Percentiles rank a stretch among this genome's conserved stretches.
These are phyloP conservation scores for Sterrhoptilus dennistouni DNA, from an alignment of 2,113 vertebrate genomes.

Conservation along the genomic window DNA sequence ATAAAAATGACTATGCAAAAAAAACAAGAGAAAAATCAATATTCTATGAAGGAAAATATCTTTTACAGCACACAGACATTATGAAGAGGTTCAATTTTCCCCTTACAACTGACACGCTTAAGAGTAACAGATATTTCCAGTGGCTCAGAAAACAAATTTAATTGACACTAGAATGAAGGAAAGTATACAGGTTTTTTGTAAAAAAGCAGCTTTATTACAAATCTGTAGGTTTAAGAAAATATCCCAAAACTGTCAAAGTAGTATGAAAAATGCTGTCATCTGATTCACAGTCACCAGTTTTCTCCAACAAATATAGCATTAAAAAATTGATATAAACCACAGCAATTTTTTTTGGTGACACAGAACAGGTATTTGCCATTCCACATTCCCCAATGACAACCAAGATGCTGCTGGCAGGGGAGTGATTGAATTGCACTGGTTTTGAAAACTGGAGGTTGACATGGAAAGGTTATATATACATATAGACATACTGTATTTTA, in stretches of 20 bases:
- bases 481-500: background rate
- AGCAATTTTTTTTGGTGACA: background rate
- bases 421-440: background rate
- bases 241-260: slow-evolving; percentile 25
- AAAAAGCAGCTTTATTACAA: slow-evolving; percentile 62
- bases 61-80: background rate
- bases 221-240: slow-evolving; percentile 58
- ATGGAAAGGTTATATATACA: background rate
- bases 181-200: background rate
- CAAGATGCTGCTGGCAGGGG: background rate
- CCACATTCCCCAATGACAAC: background rate
- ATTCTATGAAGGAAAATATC: background rate
- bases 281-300: slow-evolving; percentile 26
- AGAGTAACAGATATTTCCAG: background rate
- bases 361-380: background rate
- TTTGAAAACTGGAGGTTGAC: background rate
- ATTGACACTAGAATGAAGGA: background rate
- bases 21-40: background rate
- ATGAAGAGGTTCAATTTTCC: background rate
- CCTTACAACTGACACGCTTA: background rate
- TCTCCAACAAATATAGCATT: slow-evolving; percentile 10
- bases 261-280: slow-evolving; percentile 47
- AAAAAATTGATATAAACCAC: slow-evolving; percentile 23
- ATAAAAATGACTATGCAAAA: background rate
- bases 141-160: background rate